Evolutionary conservation across 23 tunicate species (phyloP), one percentile per base, ranked within the genome.

Genomic region (Aplidium turbinatum): DNA sequence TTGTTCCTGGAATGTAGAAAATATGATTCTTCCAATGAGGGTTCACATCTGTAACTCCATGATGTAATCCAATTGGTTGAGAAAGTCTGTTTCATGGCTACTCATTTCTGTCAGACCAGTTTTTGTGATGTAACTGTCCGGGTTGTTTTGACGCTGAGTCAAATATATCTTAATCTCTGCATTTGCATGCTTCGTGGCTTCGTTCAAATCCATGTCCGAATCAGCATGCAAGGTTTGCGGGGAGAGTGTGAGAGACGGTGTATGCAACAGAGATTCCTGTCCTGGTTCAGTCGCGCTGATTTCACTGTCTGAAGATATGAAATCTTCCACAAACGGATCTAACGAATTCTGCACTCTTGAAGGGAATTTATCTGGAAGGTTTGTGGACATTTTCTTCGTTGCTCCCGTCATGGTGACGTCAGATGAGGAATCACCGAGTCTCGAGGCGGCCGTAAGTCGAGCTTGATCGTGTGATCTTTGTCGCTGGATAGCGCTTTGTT

Each of bases 201-300:
- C 36, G 35, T 38, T 4, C n/a, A 60, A 60, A 36, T 70, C 58
- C 42, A 70, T 35, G 35, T 70, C 76, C 11, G 76, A 70, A 30
- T 70, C 76, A 22, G 76, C 47, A 25, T 13, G 3, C 11, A 70
- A 30, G 27, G 35, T 5, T 3, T 57, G 76, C 3, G 76, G 35
- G 6, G 76, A 27, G 13, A 48, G 31, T 11, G 26, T 25, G 25
- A 58, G 58, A 20, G 58, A 47, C 16, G 25, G 76, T 6, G 30
- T 22, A 4, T 38, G 57, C 38, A 48, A 9, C 13, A 42, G 50
- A 9, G 11, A 9, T 9, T 42, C 50, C 13, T 11, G 16, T 9
- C 11, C 50, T 11, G 50, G 50, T 11, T 11, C 11, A 11, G 16
- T 42, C 11, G 50, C 11, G 16, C 16, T 16, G 3, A 36, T 27